A percentile compares a stretch with the other conserved stretches of the same genome.
These are phyloP conservation scores for Platygyra sinensis DNA, from an alignment of 64 coral and sea anemone species.

Conservation along the genomic window DNA sequence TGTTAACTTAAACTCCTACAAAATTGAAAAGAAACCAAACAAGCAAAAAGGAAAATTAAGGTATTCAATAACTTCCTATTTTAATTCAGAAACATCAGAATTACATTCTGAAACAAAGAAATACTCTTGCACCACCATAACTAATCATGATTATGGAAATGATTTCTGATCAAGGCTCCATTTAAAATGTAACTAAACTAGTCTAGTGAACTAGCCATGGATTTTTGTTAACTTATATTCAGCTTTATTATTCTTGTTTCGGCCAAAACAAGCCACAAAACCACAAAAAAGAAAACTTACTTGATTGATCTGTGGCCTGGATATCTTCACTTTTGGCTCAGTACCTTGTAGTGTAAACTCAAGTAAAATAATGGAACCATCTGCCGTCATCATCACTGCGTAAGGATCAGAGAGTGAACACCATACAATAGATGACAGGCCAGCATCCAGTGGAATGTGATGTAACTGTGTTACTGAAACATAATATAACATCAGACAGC, in stretches of 20 bases:
- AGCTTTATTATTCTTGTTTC: neutral
- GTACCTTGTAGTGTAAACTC: constrained; percentile 73
- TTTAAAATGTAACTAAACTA: too few relatives aligned
- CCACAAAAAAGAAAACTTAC: constrained; percentile 18
- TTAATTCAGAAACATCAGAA: too few relatives aligned
- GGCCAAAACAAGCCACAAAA: neutral
- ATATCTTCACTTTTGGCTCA: constrained; percentile 83
- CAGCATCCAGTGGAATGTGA: constrained; percentile 97
- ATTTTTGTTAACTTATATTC: too few relatives aligned
- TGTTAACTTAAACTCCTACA: too few relatives aligned
- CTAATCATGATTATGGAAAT: too few relatives aligned
- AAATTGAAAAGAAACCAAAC: too few relatives aligned
- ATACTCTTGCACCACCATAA: too few relatives aligned
- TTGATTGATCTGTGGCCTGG: constrained; percentile 83
- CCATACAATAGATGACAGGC: constrained; percentile 95
- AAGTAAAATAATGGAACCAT: constrained; percentile 90
- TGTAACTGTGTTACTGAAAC: constrained; percentile 86
- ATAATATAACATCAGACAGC: neutral
- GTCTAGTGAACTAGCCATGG: too few relatives aligned
- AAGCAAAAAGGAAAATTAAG: too few relatives aligned
- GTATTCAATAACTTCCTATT: too few relatives aligned
- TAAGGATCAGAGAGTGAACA: constrained; percentile 95
- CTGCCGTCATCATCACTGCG: constrained; percentile 94
- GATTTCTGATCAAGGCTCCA: too few relatives aligned
- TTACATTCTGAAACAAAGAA: too few relatives aligned